Base-by-base conservation (phyloP, 2,888 invertebrate genomes). In the Dascillus cervinus region DNA sequence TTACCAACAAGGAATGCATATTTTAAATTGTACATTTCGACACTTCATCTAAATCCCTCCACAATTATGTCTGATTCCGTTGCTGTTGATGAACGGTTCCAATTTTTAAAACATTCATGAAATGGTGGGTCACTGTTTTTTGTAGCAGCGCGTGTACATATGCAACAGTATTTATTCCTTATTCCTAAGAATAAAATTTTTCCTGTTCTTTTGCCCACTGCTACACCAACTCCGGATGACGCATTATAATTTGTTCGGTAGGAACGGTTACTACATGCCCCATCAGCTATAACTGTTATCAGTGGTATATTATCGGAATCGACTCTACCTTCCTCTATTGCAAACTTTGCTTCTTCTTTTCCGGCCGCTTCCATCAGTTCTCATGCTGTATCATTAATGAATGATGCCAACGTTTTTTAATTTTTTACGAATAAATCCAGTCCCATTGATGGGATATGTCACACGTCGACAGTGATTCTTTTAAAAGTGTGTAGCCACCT, bases 91-190 rank as follows among this genome's bases (percentile, higher is more conserved):
- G 37, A 6, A 15, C 22, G 24, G 11, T 31, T 19, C 35, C 37
- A 45, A 28, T 46, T 45, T 35, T 39, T 41, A 11, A 24, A 45
- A 26, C 41, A 44, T 5, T 3, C 6, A 23, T 46, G 44, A 3
- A 26, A 11, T 17, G n/a, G 8, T 2, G 21, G 5, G 9, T 22
- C 11, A 17, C 22, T 15, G n/a, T 39, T 32, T 30, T 15, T 12
- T 15, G 27, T 30, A 11, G 10, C 19, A 11, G 29, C 10, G 3
- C 12, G 22, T 12, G 25, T 14, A 35, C 35, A 41, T 11, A 34
- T 14, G 4, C 12, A 8, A 13, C 43, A 41, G 17, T 34, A 43
- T 33, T 44, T 43, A 22, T 39, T 45, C 15, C 33, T 24, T 3
- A 45, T 32, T 2, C 37, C 45, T 2, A 43, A 11, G 21, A 27